Base-by-base conservation (phyloP, 2,113 vertebrate species). In the Nothobranchius furzeri region DNA sequence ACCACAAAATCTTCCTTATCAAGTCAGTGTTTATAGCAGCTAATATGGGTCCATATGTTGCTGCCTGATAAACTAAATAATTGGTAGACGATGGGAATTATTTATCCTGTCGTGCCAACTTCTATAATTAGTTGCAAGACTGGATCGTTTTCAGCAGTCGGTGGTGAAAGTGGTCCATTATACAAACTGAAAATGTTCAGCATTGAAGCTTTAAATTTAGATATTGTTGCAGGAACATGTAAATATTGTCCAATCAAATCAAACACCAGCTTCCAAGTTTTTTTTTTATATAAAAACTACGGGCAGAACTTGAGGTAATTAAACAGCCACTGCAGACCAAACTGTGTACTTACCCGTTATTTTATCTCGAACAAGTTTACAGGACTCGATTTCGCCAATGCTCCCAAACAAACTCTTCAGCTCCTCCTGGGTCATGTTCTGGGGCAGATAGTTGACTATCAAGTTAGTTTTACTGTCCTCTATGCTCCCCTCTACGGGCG, bases 391-490 rank as follows among this genome's bases (percentile, higher is more conserved):
- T 77, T 99, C 97, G 43, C 97, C 97, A 79, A 97, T 97, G 91
- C 96, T 98, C 25, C 96, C 95, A 78, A 99, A 99, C 30, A 99
- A 93, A 87, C 97, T 99, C 90, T 98, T 98, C 45, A 99, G 92
- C 51, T 99, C 97, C 37, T 99, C 97, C 70, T 98, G 97, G 58
- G 96, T 97, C 97, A 99, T 98, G 85, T 95, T 99, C 90, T 99
- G 97, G 70, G 97, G 97, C 93, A 99, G 95, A 80, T 99, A 99
- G 94, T 99, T 99, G 78, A 99, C 97, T 88, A 99, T 99, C 91
- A 99, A 92, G 91, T 99, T 99, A 67, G 96, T 99, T 93, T 98
- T 99, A 93, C 96, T 98, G 90, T 98, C 97, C 89, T 99, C 96
- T 72, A 95, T 92, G 83, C 95, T 96, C 9, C 95, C 94, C 66